Conservation (phyloP, 2,113 vertebrate genomes). For the Chlorodrepanis virens region DNA sequence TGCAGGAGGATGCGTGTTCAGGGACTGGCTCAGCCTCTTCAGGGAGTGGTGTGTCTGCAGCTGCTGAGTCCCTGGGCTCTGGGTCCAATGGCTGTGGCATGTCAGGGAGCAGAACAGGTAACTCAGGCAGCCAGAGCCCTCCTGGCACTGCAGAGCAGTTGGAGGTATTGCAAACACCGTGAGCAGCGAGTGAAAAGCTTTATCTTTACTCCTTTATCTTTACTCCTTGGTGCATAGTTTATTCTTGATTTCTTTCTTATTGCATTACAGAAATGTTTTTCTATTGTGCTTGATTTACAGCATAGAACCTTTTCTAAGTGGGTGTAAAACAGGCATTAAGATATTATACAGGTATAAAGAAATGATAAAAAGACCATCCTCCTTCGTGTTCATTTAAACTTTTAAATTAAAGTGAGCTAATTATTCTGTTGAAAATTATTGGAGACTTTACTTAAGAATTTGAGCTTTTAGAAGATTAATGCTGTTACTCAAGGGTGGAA, state of each 20-base stretch:
- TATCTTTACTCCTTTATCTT: background rate
- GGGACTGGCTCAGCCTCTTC: constrained; percentile 86
- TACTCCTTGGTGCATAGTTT: background rate
- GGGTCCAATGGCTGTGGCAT: constrained; percentile 79
- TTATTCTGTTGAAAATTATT: background rate
- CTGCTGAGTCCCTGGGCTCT: constrained; percentile 83
- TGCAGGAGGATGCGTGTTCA: constrained; percentile 85
- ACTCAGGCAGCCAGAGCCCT: background rate
- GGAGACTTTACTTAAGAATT: background rate
- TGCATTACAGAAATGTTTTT: background rate
- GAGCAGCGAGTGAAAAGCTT: background rate
- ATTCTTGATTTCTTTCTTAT: background rate
- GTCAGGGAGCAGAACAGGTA: constrained; percentile 86
- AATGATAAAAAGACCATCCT: background rate
- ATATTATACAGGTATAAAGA: background rate
- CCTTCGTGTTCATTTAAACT: background rate
- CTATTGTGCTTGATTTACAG: background rate
- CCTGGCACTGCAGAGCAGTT: background rate
- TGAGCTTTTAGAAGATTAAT: background rate
- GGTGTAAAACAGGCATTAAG: background rate
- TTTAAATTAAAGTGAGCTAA: background rate
- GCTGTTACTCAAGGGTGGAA: background rate
- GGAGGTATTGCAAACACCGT: background rate
- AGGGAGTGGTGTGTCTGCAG: constrained; percentile 69
- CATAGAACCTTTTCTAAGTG: background rate